These are phyloP conservation scores for Anolis carolinensis DNA, from an alignment of 2,113 vertebrate genomes.

Conservation along the genomic window DNA sequence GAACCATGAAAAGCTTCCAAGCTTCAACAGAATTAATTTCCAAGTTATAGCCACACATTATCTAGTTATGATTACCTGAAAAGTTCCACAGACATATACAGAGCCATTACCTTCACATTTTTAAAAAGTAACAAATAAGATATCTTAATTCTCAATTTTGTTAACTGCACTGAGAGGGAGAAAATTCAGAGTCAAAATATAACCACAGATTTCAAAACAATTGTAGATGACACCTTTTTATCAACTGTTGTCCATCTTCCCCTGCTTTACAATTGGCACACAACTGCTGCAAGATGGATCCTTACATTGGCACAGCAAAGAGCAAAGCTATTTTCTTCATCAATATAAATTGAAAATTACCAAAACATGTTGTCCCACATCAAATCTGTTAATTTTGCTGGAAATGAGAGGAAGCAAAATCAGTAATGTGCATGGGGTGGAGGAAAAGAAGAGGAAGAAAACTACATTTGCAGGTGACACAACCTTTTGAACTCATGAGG, in stretches of 20 bases:
- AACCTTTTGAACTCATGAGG: slow-evolving; percentile 55
- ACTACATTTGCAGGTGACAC: slow-evolving; percentile 48
- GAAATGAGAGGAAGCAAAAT: slow-evolving; percentile 44
- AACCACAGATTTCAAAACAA: slow-evolving; percentile 5
- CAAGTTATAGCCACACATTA: neutral
- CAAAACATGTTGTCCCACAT: neutral
- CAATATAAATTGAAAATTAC: slow-evolving; percentile 12
- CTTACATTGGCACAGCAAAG: neutral
- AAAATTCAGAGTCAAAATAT: slow-evolving; percentile 11
- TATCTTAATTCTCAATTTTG: neutral
- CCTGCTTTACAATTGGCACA: neutral
- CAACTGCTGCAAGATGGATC: neutral
- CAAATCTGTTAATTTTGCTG: slow-evolving; percentile 23
- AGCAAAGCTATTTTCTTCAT: slow-evolving; percentile 18
- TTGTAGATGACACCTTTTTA: slow-evolving; percentile 13
- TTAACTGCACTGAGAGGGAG: neutral
- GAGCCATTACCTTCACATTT: neutral
- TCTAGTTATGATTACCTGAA: slow-evolving; percentile 33
- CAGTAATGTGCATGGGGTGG: neutral
- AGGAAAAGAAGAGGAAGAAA: slow-evolving; percentile 32
- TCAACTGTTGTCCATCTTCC: neutral
- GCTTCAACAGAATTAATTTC: neutral
- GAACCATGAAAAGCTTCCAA: neutral
- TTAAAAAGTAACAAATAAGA: neutral
- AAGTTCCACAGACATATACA: slow-evolving; percentile 1